Evolutionary conservation across 2,797 vertebrate species (phyloP), one percentile per base, ranked within the genome.

Genomic region (Philypnodon macrostomus): DNA sequence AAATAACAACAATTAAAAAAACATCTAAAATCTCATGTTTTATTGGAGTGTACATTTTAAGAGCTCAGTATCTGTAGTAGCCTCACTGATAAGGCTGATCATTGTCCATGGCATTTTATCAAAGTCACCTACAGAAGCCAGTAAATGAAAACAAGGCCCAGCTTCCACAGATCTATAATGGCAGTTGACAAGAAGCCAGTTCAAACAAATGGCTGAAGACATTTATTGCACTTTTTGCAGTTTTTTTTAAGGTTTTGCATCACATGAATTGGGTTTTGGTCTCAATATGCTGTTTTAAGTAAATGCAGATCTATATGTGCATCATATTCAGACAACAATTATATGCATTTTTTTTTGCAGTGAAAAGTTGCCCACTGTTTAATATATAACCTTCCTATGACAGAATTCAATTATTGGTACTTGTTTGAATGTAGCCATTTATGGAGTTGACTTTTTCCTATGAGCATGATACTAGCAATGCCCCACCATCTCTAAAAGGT

Each of bases 11-110:
- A n/a, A n/a, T n/a, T n/a, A n/a, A n/a, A n/a, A n/a, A n/a, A 47
- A 47, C 83, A 70, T 77, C 74, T 81, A 81, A 81, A 36, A 86
- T 79, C 80, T 85, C 62, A 84, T 84, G 76, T 88, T 84, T 91
- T 88, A 85, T 91, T 89, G 61, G 70, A 85, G 73, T 84, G 74
- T 86, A 77, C 82, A 89, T 67, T 88, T 86, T 67, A 79, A 71
- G 70, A 80, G 79, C 79, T 63, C 60, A 75, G 73, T 67, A 79
- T 85, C 73, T 69, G 35, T 78, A 67, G 73, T n/a, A n/a, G n/a
- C 66, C 70, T 81, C 24, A 46, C 21, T 80, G 65, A 48, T 58
- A 70, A 87, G 84, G 79, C 65, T 23, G 23, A 3, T 65, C 56
- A 50, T 42, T 7, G 48, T 79, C 85, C 73, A 72, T 78, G 60